These are phyloP conservation scores for Drosophila meridiana DNA, from an alignment of 2,888 invertebrate genomes.

Conservation along the genomic window DNA sequence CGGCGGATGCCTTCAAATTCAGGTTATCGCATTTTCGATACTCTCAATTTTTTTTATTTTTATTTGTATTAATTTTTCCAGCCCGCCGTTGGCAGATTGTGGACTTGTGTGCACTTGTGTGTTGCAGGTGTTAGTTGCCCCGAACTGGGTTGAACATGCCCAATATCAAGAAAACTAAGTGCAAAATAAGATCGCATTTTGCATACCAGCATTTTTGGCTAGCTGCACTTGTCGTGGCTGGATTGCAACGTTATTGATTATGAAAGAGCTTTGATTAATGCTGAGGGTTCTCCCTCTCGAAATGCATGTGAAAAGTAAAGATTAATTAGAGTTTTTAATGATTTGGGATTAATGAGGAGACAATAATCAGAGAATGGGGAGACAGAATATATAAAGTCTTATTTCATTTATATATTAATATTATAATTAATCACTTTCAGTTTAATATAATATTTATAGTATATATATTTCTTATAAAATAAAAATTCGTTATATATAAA, in stretches of 20 bases:
- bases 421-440: no score
- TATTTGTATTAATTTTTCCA: conserved; percentile 18
- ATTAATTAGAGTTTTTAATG: background rate
- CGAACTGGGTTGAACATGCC: conserved; percentile 66
- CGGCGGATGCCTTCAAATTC: conserved; percentile 53
- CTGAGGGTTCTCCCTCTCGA: conserved; percentile 3
- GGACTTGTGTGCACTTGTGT: conserved; percentile 51
- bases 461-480: background rate
- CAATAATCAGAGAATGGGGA: background rate
- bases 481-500: background rate
- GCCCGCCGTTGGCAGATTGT: conserved; percentile 23
- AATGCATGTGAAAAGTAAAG: background rate
- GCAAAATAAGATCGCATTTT: conserved; percentile 43
- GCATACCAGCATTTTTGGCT: conserved; percentile 26
- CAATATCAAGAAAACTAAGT: conserved; percentile 18
- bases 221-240: conserved; percentile 12
- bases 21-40: conserved; percentile 58
- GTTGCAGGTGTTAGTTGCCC: conserved; percentile 72
- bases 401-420: background rate
- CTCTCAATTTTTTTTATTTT: conserved; percentile 25
- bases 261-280: conserved; percentile 17
- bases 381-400: background rate
- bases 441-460: background rate
- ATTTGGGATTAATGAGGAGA: background rate
- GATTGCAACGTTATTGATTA: conserved; percentile 13